Percentiles rank a stretch among this genome's conserved stretches.
Conservation (phyloP, 1,140 invertebrate species). For the Diuraphis noxia region DNA sequence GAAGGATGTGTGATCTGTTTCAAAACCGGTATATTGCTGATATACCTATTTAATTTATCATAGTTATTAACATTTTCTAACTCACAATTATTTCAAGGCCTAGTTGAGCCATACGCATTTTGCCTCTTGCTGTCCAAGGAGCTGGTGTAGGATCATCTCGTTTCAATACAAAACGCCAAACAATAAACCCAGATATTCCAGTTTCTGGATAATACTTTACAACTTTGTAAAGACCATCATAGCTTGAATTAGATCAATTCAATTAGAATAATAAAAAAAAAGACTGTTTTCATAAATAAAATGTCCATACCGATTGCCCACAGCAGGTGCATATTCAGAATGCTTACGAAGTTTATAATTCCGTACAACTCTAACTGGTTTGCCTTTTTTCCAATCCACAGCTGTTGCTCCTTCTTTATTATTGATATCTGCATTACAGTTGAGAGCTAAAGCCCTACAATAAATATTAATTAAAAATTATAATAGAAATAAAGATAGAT, state of each 20-base stretch:
- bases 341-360: slow-evolving; percentile 76
- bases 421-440: slow-evolving; percentile 73
- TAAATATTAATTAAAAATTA: slow-evolving; percentile 55
- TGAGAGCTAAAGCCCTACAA: slow-evolving; percentile 75
- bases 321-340: slow-evolving; percentile 77
- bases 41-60: too few species aligned
- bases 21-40: too few species aligned
- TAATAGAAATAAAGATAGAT: neutral
- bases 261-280: too few species aligned
- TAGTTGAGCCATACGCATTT: slow-evolving; percentile 61
- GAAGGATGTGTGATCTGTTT: too few species aligned
- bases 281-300: too few species aligned
- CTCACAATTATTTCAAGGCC: slow-evolving; percentile 61
- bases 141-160: slow-evolving; percentile 81
- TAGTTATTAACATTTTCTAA: neutral
- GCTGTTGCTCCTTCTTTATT: slow-evolving; percentile 71
- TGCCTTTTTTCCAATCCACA: slow-evolving; percentile 73
- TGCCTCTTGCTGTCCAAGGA: slow-evolving; percentile 78
- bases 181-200: slow-evolving; percentile 76
- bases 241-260: slow-evolving; percentile 65
- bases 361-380: slow-evolving; percentile 78
- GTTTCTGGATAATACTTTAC: slow-evolving; percentile 82
- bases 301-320: slow-evolving; percentile 67
- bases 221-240: slow-evolving; percentile 79
- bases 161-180: slow-evolving; percentile 80